Evolutionary conservation across 2,888 invertebrate genomes (phyloP).

Genomic region (Margaritifera margaritifera): DNA sequence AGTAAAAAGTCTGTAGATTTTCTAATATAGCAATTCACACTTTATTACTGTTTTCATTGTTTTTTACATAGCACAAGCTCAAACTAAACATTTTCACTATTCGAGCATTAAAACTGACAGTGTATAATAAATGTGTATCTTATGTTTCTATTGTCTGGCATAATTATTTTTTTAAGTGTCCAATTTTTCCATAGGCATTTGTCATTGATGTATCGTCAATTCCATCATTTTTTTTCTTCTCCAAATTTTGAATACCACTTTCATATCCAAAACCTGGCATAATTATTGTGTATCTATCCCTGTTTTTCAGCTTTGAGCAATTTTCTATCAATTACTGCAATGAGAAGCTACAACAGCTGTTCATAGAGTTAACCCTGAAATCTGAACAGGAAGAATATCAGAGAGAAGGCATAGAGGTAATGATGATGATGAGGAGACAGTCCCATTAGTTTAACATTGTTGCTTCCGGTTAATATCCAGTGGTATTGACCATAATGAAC

Average conservation of each 20-base stretch:
- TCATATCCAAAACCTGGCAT: background rate
- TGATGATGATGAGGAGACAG: background rate
- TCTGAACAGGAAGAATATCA: conserved; percentile 95
- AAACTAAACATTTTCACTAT: no score
- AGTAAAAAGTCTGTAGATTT: conserved; percentile 8
- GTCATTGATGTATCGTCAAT: no score
- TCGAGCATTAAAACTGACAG: no score
- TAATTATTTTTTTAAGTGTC: background rate
- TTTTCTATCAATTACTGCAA: conserved; percentile 97
- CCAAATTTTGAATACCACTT: no score
- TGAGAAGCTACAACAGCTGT: conserved; percentile 94
- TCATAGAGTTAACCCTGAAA: conserved; percentile 89
- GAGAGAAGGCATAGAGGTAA: conserved; percentile 81
- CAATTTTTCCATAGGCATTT: background rate
- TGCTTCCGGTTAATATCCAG: no score
- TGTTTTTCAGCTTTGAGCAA: conserved; percentile 76
- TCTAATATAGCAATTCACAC: background rate
- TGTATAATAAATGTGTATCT: background rate
- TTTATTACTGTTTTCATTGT: no score
- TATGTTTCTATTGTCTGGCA: background rate
- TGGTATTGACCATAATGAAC: no score
- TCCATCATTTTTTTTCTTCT: no score
- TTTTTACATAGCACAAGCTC: no score
- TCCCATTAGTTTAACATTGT: no score
- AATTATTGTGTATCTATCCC: background rate